Percentiles rank a stretch among this genome's conserved stretches.
These are phyloP conservation scores for Chaetogeoica ovagalla DNA, from an alignment of 2,888 invertebrate genomes.

Conservation along the genomic window DNA sequence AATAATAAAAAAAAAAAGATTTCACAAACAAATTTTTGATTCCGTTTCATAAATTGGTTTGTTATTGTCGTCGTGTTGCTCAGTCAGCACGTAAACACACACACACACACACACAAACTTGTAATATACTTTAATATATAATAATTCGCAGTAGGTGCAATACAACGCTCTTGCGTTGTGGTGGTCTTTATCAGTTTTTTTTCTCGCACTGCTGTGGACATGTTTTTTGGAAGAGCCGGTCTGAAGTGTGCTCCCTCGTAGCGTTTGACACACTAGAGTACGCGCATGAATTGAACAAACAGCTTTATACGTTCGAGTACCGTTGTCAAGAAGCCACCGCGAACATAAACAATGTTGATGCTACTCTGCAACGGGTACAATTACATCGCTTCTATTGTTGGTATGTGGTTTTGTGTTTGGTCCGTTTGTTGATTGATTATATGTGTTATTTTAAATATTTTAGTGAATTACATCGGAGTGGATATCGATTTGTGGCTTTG, in stretches of 20 bases:
- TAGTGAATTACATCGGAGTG: slow-evolving; percentile 52
- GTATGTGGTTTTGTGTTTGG: slow-evolving; percentile 4
- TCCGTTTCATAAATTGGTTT: slow-evolving; percentile 2
- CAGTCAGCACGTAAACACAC: slow-evolving; percentile 2
- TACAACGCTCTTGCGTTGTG: background rate
- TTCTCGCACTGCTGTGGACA: background rate
- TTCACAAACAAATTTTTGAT: background rate
- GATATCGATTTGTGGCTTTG: slow-evolving; percentile 82
- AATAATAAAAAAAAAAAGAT: slow-evolving; percentile 1
- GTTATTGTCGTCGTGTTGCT: background rate
- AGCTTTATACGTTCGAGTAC: background rate
- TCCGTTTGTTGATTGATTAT: too few species aligned
- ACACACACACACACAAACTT: background rate
- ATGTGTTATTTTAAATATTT: background rate
- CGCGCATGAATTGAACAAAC: background rate
- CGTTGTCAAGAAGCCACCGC: background rate
- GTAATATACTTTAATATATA: background rate
- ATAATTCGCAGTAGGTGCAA: background rate
- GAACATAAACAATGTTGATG: slow-evolving; percentile 4
- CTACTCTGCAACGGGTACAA: slow-evolving; percentile 15
- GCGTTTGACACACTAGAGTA: background rate
- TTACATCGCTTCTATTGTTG: slow-evolving; percentile 9
- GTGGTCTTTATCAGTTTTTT: background rate
- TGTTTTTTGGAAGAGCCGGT: background rate
- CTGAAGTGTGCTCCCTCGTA: background rate